A percentile compares a stretch with the other conserved stretches of the same genome.
Evolutionary conservation across 1,140 invertebrate species (phyloP).

Genomic region (Lucilia cuprina): DNA sequence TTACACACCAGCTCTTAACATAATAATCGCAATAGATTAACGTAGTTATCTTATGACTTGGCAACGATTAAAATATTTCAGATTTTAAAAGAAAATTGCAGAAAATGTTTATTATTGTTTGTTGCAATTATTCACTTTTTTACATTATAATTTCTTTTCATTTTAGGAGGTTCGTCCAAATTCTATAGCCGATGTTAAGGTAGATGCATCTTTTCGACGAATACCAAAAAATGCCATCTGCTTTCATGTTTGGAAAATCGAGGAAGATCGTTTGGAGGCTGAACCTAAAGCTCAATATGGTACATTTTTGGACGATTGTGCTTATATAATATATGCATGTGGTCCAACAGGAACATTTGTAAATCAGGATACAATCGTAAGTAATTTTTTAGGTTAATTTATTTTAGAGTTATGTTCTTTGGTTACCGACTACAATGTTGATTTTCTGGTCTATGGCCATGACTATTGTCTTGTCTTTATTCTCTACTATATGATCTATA

Average conservation of each 20-base stretch:
- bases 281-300: constrained; percentile 81
- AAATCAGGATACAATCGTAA: constrained; percentile 73
- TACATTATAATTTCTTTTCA: constrained; percentile 6
- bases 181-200: constrained; percentile 60
- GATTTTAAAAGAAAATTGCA: not conserved
- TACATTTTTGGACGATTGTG: constrained; percentile 84
- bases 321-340: constrained; percentile 85
- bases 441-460: no score
- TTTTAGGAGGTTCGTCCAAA: constrained; percentile 56
- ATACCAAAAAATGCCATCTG: constrained; percentile 75
- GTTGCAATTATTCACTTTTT: not conserved
- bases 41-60: not conserved
- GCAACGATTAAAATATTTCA: not conserved
- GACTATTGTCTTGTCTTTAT: no score
- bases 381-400: no score
- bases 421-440: no score
- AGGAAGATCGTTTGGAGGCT: constrained; percentile 79
- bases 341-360: constrained; percentile 71
- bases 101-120: no score
- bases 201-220: constrained; percentile 73
- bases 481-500: no score
- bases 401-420: no score
- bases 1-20: not conserved
- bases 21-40: not conserved
- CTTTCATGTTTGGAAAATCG: constrained; percentile 83